phyloP scores from a whole-genome alignment of 2,797 vertebrate species.

The Prunella strophiata region DNA sequence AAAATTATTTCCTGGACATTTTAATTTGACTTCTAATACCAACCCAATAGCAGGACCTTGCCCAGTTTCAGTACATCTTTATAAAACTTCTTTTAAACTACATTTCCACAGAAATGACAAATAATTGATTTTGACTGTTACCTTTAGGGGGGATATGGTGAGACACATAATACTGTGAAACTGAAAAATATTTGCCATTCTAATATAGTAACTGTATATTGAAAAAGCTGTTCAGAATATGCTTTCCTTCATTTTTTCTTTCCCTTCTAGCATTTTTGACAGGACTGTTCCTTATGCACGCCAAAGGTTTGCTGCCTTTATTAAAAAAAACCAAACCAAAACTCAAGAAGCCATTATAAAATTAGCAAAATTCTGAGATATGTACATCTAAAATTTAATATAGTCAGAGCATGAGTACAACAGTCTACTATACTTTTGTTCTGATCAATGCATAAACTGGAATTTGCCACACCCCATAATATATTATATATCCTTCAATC shows the following conservation, averaged over 20 bases:
- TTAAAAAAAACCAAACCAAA: background rate
- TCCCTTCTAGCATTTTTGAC: background rate
- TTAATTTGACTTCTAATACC: background rate
- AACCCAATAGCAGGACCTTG: background rate
- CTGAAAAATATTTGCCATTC: background rate
- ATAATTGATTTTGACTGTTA: background rate
- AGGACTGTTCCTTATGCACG: accelerated
- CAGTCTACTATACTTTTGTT: background rate
- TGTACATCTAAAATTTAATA: background rate
- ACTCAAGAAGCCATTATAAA: background rate
- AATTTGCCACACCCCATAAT: background rate
- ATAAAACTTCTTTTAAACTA: background rate
- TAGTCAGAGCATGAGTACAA: background rate
- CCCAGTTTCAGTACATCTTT: background rate
- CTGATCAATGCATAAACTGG: background rate
- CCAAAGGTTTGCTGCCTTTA: background rate
- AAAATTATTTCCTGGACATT: background rate
- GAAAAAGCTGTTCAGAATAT: background rate
- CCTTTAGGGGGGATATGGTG: background rate
- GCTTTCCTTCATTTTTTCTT: background rate
- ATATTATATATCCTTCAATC: background rate
- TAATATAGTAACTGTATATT: background rate
- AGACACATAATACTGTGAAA: background rate
- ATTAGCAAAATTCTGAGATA: background rate
- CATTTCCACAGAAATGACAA: background rate